Conservation (phyloP, 2,888 invertebrate species). For the Agriopis aurantiaria region DNA sequence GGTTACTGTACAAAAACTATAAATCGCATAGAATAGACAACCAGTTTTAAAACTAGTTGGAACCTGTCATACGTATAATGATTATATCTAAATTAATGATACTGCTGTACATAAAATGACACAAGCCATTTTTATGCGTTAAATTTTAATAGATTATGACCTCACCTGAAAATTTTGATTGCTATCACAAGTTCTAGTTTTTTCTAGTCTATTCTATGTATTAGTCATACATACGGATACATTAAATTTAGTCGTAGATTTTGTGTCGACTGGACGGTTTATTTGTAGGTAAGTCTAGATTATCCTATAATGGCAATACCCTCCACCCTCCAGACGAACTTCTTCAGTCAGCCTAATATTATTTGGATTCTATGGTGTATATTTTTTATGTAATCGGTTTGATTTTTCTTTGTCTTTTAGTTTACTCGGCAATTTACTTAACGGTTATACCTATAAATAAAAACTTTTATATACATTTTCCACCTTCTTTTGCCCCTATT, state of each 20-base stretch:
- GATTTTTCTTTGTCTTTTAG: too few relatives aligned
- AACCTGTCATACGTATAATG: constrained; percentile 11
- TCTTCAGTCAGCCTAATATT: too few relatives aligned
- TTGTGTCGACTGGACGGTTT: background rate
- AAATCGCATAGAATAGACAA: constrained; percentile 33
- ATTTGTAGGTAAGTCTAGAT: too few relatives aligned
- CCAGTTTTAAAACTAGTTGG: constrained; percentile 27
- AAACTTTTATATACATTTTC: too few relatives aligned
- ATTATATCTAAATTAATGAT: constrained; percentile 33
- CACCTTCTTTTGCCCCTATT: too few relatives aligned
- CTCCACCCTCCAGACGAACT: too few relatives aligned
- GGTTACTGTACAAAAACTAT: constrained; percentile 30
- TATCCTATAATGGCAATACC: too few relatives aligned
- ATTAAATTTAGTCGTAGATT: background rate
- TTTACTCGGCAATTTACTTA: too few relatives aligned
- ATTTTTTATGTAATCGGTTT: too few relatives aligned
- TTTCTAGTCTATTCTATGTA: background rate
- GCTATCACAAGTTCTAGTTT: background rate
- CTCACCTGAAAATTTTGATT: background rate
- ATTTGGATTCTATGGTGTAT: too few relatives aligned
- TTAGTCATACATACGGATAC: constrained; percentile 3
- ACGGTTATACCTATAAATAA: too few relatives aligned
- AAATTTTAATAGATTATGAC: background rate
- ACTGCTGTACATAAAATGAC: constrained; percentile 44
- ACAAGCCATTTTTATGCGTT: constrained; percentile 40